Base-by-base conservation (phyloP, 2,797 vertebrate species). In the Crossoptilon crossoptilon region DNA sequence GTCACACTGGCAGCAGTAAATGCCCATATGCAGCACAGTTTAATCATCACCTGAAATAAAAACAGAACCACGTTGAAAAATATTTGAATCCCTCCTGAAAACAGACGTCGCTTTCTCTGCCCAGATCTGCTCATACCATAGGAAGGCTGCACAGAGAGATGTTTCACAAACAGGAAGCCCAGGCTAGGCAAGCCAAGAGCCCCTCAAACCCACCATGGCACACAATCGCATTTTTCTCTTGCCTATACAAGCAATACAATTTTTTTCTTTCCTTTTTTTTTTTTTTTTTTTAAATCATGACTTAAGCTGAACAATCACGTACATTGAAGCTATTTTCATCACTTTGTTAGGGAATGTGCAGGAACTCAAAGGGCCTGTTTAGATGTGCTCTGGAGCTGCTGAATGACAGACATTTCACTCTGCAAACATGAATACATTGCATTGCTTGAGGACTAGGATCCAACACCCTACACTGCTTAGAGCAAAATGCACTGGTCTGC, bases 371-470 rank as follows among this genome's bases (percentile, higher is more conserved):
- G 73, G 70, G 59, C 67, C 75, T 91, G 95, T 95, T 92, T 63
- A 89, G 85, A 92, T 93, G 72, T 62, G 63, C 78, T 81, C 71
- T 1, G 3, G 78, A 48, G 59, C 44, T 91, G 86, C 87, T 92
- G 84, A 94, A 94, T 91, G 94, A 85, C 82, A 83, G 89, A 91
- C 72, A 71, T 46, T 91, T 79, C 85, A 55, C 87, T 79, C 88
- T 59, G 66, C 79, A 58, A 94, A 95, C 79, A 86, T 68, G 87
- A 91, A 74, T 9, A 55, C 37, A 87, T 74, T 80, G 66, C 70
- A 74, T 4, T 19, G 71, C 87, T 87, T 2, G 4, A 87, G 77
- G 39, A 87, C 56, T 4, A 18, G 73, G 59, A 64, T 74, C 62
- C 66, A 79, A 87, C 4, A 11, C 37, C 67, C 64, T 14, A 27